Percentiles rank a stretch among this genome's conserved stretches.
These are phyloP conservation scores for Spondyliosoma cantharus DNA, from an alignment of 2,797 vertebrate species.

Conservation along the genomic window DNA sequence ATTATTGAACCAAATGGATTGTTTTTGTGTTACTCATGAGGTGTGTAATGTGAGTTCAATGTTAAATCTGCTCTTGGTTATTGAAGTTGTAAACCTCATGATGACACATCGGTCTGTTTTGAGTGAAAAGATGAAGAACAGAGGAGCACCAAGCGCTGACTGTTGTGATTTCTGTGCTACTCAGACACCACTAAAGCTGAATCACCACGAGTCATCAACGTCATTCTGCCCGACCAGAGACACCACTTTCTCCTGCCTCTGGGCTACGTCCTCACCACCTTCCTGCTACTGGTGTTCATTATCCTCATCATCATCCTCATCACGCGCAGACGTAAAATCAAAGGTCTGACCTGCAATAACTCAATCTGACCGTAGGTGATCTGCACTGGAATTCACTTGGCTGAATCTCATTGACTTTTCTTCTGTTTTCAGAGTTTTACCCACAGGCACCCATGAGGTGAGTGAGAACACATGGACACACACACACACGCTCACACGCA, in stretches of 20 bases:
- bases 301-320: slow-evolving; percentile 87
- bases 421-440: slow-evolving; percentile 81
- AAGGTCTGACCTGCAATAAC: slow-evolving; percentile 79
- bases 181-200: slow-evolving; percentile 85
- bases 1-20: neutral
- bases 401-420: slow-evolving; percentile 31
- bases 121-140: slow-evolving; percentile 17
- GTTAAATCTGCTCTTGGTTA: slow-evolving; percentile 9
- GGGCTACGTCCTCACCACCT: slow-evolving; percentile 90
- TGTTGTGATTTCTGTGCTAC: slow-evolving; percentile 25
- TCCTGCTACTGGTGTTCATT: slow-evolving; percentile 90
- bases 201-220: slow-evolving; percentile 90
- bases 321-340: slow-evolving; percentile 82
- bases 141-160: slow-evolving; percentile 39
- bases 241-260: slow-evolving; percentile 92
- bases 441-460: slow-evolving; percentile 83
- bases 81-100: slow-evolving; percentile 7
- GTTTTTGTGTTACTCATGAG: slow-evolving; percentile 23
- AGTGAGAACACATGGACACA: slow-evolving; percentile 68
- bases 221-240: slow-evolving; percentile 90
- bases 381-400: neutral
- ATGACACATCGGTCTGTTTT: slow-evolving; percentile 38
- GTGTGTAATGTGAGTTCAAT: slow-evolving; percentile 8
- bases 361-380: neutral
- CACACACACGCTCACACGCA: neutral